Evolutionary conservation across 2,888 invertebrate species (phyloP).

Genomic region (Dicyrtomina minuta): DNA sequence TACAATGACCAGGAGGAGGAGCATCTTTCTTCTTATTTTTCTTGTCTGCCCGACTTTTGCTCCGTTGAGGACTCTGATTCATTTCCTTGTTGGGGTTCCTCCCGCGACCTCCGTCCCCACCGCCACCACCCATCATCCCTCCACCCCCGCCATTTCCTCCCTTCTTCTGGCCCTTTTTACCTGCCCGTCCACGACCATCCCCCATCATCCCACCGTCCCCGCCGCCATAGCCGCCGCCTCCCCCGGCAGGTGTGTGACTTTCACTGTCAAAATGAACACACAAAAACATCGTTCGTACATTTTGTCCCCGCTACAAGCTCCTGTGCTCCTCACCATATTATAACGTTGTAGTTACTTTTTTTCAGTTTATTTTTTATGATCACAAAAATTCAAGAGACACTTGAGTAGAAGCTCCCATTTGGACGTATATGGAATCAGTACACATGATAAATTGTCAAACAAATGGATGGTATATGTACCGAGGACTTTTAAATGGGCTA

Average conservation of each 20-base stretch:
- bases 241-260: not conserved
- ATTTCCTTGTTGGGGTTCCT: not conserved
- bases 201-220: not conserved
- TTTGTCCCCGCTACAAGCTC: not conserved
- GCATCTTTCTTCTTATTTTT: conserved; percentile 48
- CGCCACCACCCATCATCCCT: conserved; percentile 33
- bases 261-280: not conserved
- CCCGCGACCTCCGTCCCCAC: not conserved
- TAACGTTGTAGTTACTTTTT: not conserved
- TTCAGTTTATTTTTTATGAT: not conserved
- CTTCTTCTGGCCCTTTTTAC: conserved; percentile 16
- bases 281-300: not conserved
- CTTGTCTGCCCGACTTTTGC: conserved; percentile 50
- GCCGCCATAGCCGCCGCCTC: not conserved
- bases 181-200: not conserved
- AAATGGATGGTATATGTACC: too few species aligned
- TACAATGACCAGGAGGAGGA: conserved; percentile 44
- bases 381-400: too few species aligned
- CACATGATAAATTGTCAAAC: too few species aligned
- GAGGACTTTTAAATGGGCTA: too few species aligned
- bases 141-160: conserved; percentile 39
- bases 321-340: not conserved
- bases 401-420: too few species aligned
- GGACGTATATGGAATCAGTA: too few species aligned
- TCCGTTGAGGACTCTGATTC: conserved; percentile 48